Conservation (phyloP, 2,113 vertebrate genomes). For the Ictalurus furcatus region DNA sequence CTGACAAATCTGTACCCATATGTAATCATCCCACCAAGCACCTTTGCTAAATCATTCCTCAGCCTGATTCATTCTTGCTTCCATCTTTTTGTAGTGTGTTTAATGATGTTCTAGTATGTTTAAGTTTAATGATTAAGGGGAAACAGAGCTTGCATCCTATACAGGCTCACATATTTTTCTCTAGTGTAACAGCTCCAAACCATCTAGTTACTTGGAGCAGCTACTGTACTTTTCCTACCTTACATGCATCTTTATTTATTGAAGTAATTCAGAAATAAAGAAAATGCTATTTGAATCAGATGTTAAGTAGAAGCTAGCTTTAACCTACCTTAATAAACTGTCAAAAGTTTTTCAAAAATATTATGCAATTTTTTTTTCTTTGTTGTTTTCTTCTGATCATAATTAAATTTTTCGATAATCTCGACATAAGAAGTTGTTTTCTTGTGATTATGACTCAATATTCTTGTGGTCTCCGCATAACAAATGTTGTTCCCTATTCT, state of each 20-base stretch:
- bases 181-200: not conserved
- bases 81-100: not conserved
- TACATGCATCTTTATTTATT: not conserved
- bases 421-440: too few relatives aligned
- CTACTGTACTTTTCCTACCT: not conserved
- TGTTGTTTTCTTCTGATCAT: too few relatives aligned
- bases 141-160: not conserved
- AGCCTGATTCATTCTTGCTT: not conserved
- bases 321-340: not conserved
- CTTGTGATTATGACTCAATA: too few relatives aligned
- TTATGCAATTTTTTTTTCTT: too few relatives aligned
- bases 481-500: too few relatives aligned
- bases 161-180: not conserved
- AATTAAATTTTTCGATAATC: too few relatives aligned
- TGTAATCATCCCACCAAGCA: not conserved
- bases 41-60: not conserved
- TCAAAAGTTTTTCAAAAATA: not conserved
- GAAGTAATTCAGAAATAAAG: not conserved
- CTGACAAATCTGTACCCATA: not conserved
- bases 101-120: not conserved
- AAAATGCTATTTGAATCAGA: not conserved
- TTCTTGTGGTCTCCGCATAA: too few relatives aligned
- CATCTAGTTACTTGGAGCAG: not conserved
- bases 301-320: not conserved
- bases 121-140: not conserved